Percentiles rank a stretch among this genome's conserved stretches.
These are phyloP conservation scores for Pagrus major DNA, from an alignment of 2,113 vertebrate genomes.

Conservation along the genomic window DNA sequence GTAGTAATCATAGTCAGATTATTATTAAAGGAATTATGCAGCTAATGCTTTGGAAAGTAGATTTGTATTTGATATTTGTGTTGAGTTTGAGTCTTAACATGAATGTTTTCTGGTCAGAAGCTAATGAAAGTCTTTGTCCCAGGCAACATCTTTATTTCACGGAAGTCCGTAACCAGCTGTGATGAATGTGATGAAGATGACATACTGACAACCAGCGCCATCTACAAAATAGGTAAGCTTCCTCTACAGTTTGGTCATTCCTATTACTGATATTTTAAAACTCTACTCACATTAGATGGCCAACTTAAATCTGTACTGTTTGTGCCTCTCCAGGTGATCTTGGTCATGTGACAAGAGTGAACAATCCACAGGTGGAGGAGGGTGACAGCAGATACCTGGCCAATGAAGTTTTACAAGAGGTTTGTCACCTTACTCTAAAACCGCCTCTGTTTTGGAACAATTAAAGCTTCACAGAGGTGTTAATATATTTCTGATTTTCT, in stretches of 20 bases:
- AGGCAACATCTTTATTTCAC: slow-evolving; percentile 99
- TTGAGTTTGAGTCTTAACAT: neutral
- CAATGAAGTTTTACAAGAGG: slow-evolving; percentile 98
- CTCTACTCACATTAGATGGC: neutral
- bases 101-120: neutral
- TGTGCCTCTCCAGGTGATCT: slow-evolving; percentile 89
- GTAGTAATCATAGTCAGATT: slow-evolving; percentile 40
- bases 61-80: too few species aligned
- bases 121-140: slow-evolving; percentile 9
- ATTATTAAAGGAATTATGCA: neutral
- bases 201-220: slow-evolving; percentile 86
- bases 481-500: slow-evolving; percentile 22
- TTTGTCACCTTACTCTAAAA: slow-evolving; percentile 78
- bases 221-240: slow-evolving; percentile 95
- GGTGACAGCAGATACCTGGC: slow-evolving; percentile 97
- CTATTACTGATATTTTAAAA: neutral
- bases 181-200: slow-evolving; percentile 96
- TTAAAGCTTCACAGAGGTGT: slow-evolving; percentile 29
- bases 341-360: slow-evolving; percentile 95
- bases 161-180: slow-evolving; percentile 86
- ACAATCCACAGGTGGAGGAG: slow-evolving; percentile 97
- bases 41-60: neutral
- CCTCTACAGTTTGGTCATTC: neutral
- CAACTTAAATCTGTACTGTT: neutral
- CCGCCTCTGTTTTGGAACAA: neutral